These are phyloP conservation scores for Cenopis cana DNA, from an alignment of 2,888 invertebrate genomes.

Conservation along the genomic window DNA sequence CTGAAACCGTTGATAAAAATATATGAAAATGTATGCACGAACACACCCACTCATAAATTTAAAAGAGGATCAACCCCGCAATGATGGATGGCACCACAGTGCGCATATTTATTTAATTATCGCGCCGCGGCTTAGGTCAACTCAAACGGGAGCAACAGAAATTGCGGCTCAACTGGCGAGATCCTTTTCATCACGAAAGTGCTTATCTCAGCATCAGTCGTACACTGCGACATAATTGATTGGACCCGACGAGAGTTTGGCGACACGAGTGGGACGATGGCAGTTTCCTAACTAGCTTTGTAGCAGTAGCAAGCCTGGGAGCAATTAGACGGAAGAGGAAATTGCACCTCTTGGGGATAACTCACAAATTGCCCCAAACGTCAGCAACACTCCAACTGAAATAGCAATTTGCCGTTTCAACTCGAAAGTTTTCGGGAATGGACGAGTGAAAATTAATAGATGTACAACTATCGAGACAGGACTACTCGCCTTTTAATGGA, in stretches of 20 bases:
- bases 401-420: constrained; percentile 68
- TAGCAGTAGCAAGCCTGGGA: constrained; percentile 57
- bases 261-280: constrained; percentile 58
- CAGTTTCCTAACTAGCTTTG: constrained; percentile 65
- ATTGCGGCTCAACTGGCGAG: constrained; percentile 38
- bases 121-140: constrained; percentile 27
- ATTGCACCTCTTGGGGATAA: constrained; percentile 78
- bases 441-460: constrained; percentile 11
- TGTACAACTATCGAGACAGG: constrained; percentile 13
- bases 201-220: constrained; percentile 49
- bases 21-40: constrained; percentile 33
- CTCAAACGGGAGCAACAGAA: constrained; percentile 33
- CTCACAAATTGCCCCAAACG: constrained; percentile 75
- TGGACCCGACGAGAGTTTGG: constrained; percentile 52
- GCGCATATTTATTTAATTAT: constrained; percentile 41
- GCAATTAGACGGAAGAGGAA: constrained; percentile 78
- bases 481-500: background rate
- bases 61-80: constrained; percentile 29
- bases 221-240: constrained; percentile 58
- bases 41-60: constrained; percentile 38
- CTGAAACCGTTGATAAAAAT: constrained; percentile 33
- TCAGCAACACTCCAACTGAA: constrained; percentile 67
- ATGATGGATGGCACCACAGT: constrained; percentile 38
- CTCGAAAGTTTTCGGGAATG: constrained; percentile 49
- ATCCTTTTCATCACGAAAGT: constrained; percentile 45